Conservation (phyloP, 2,113 vertebrate genomes). For the Anguilla japonica region DNA sequence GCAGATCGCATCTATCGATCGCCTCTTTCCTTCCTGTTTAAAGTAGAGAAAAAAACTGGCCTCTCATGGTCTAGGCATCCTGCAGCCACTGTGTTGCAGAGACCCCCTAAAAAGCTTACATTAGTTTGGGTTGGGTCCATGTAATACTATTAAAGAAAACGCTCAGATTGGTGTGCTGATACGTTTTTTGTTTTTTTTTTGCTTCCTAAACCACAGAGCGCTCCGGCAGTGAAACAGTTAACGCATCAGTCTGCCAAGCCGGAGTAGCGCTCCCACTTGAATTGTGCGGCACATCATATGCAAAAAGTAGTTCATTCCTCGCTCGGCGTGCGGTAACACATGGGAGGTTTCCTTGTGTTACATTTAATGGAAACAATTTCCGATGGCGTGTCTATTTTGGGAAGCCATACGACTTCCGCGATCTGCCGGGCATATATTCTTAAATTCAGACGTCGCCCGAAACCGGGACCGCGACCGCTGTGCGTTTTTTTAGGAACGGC, state of each 20-base stretch:
- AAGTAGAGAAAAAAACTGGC: constrained; percentile 36
- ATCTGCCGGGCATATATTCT: constrained; percentile 59
- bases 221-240: constrained; percentile 54
- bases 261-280: constrained; percentile 58
- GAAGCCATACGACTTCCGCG: constrained; percentile 57
- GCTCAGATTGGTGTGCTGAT: constrained; percentile 24
- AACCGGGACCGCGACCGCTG: neutral
- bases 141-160: constrained; percentile 5
- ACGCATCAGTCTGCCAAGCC: constrained; percentile 46
- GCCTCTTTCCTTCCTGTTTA: constrained; percentile 67
- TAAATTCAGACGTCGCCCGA: constrained; percentile 26
- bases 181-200: constrained; percentile 1
- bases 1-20: constrained; percentile 77
- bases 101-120: constrained; percentile 55
- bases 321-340: constrained; percentile 40
- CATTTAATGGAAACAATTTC: constrained; percentile 56
- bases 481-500: neutral
- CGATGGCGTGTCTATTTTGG: constrained; percentile 62
- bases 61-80: constrained; percentile 53
- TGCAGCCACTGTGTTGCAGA: constrained; percentile 61
- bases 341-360: constrained; percentile 48
- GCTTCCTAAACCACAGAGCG: constrained; percentile 10
- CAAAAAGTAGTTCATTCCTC: constrained; percentile 61
- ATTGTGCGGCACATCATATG: constrained; percentile 56
- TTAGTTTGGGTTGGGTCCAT: constrained; percentile 49